Evolutionary conservation across 2,797 vertebrate species (phyloP).

Genomic region (Acanthis flammea): DNA sequence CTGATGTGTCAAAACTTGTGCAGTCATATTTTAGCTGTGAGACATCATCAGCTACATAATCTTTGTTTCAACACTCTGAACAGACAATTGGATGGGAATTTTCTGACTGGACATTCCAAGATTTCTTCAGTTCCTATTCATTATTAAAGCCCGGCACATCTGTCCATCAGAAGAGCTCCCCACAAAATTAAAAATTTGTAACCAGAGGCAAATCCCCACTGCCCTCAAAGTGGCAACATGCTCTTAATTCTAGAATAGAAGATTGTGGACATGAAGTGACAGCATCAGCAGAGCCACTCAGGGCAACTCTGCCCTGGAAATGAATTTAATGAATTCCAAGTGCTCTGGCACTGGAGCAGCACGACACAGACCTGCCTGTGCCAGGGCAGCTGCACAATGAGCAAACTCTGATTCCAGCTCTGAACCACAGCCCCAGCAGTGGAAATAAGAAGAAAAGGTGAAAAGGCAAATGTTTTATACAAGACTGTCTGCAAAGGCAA

Average conservation of each 20-base stretch:
- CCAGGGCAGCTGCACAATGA: neutral
- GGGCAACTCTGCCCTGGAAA: neutral
- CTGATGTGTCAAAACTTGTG: neutral
- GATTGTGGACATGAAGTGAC: neutral
- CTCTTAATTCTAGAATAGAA: neutral
- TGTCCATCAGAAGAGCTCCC: neutral
- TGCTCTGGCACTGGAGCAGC: neutral
- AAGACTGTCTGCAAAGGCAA: neutral
- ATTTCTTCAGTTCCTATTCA: neutral
- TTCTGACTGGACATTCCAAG: neutral
- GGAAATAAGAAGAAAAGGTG: neutral
- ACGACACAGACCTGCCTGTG: neutral
- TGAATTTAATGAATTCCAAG: neutral
- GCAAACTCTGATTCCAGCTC: neutral
- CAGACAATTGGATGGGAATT: neutral
- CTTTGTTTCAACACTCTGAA: neutral
- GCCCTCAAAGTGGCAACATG: neutral
- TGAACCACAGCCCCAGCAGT: neutral
- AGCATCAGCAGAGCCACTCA: neutral
- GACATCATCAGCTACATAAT: neutral
- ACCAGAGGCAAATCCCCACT: neutral
- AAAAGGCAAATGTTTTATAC: neutral
- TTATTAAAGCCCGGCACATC: neutral
- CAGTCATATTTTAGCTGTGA: neutral
- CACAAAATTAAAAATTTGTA: neutral